Percentiles rank a stretch among this genome's conserved stretches.
Conservation (phyloP, 2,888 invertebrate genomes). For the Aphodius sticticus region DNA sequence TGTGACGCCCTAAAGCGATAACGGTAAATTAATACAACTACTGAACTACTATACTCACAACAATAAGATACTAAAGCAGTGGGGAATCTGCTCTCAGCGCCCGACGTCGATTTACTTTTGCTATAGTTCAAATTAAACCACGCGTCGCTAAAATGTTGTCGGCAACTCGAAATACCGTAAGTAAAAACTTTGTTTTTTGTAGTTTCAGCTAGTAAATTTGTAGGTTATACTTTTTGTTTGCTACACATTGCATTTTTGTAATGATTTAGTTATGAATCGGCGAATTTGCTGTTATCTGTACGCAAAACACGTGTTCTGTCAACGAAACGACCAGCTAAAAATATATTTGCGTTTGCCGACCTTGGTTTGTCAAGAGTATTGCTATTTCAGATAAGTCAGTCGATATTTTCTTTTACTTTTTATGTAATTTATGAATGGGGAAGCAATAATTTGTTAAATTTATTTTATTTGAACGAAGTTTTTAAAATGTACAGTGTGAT, state of each 20-base stretch:
- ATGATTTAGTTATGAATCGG: not conserved
- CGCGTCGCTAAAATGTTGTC: constrained; percentile 37
- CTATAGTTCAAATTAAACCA: not conserved
- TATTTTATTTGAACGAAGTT: not conserved
- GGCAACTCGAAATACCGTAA: constrained; percentile 38
- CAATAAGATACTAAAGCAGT: not conserved
- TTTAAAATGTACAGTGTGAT: not conserved
- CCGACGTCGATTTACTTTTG: constrained; percentile 7
- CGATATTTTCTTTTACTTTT: not conserved
- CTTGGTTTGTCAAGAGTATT: not conserved
- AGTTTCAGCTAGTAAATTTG: not conserved
- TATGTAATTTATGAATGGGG: not conserved
- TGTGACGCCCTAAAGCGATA: not conserved
- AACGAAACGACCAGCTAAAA: not conserved
- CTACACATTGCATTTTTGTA: not conserved
- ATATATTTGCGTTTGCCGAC: not conserved
- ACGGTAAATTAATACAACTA: constrained; percentile 22
- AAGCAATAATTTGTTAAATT: not conserved
- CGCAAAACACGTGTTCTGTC: not conserved
- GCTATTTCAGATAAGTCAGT: not conserved
- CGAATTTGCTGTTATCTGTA: not conserved
- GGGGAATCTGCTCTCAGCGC: constrained; percentile 4
- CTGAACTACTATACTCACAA: constrained; percentile 9
- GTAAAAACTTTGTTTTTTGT: constrained; percentile 8
- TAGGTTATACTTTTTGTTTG: not conserved